A percentile compares a stretch with the other conserved stretches of the same genome.
Conservation (phyloP, 1,140 invertebrate species). For the Tetraneura akinire region DNA sequence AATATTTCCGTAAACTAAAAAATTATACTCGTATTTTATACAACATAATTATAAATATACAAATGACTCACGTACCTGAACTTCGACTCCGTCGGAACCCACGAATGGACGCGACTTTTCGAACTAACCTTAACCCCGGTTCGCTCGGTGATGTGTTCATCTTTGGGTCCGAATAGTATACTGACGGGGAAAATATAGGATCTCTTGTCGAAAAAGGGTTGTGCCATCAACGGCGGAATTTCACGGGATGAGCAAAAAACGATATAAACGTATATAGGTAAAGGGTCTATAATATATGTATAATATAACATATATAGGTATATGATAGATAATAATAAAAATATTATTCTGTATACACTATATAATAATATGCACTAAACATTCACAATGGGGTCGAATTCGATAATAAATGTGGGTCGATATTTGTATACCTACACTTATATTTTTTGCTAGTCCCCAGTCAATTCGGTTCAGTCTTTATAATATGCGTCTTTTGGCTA, state of each 20-base stretch:
- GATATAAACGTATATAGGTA: background rate
- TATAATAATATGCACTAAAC: too few relatives aligned
- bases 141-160: background rate
- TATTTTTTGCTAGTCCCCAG: conserved; percentile 2
- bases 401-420: conserved; percentile 19
- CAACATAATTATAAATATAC: too few relatives aligned
- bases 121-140: background rate
- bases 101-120: background rate
- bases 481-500: background rate
- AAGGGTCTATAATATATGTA: background rate
- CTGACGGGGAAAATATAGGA: background rate
- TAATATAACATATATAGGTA: too few relatives aligned
- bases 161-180: background rate
- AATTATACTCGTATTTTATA: too few relatives aligned
- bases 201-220: background rate
- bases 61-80: conserved; percentile 2
- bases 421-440: background rate
- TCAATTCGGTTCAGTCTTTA: conserved; percentile 20
- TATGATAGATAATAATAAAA: conserved; percentile 3
- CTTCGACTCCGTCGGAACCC: background rate
- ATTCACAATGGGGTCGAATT: background rate
- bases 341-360: background rate
- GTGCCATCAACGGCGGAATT: background rate
- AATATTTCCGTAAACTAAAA: too few relatives aligned
- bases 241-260: background rate